Base-by-base conservation (phyloP, 2,113 vertebrate species). In the Cebidichthys violaceus region DNA sequence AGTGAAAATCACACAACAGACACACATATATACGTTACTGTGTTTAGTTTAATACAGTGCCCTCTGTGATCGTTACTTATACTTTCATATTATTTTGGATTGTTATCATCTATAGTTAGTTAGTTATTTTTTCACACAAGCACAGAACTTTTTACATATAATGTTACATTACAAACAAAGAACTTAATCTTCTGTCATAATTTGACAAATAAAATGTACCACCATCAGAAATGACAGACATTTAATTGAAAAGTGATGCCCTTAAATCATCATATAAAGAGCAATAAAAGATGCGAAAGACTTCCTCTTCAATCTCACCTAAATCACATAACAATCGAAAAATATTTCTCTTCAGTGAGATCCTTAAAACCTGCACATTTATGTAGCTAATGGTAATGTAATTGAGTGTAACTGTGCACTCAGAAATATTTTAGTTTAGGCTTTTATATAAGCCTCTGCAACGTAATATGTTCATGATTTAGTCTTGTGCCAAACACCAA, bases 1-100 rank as follows among this genome's bases (percentile, higher is more conserved):
- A 96, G 96, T 91, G 20, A 33, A 70, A 60, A 64, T 74, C 8
- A 64, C 8, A 7, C 61, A 18, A n/a, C 64, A 81, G 8, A 75
- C 43, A 61, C 71, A 69, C 52, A 47, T 0, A 27, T 0, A 27
- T 1, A 15, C 22, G 4, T n/a, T 4, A 24, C 8, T 11, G 2
- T 4, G 24, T 71, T 31, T 17, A n/a, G 0, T n/a, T 64, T 9
- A 61, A 27, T 39, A 6, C 6, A 17, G 9, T 24, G 4, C 22
- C 22, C 20, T 55, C 55, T 39, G 4, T 31, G 29, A 64, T 70
- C 17, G 17, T 29, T 39, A 39, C 15, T 66, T 27, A 50, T 11
- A 37, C 29, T 24, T 33, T 61, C 2, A 68, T 29, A 45, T 20
- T 72, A 73, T 73, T 61, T 8, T 27, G 4, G 22, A 71, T 39